Conservation (phyloP, 2,888 invertebrate genomes). For the Gasteruption jaculator region DNA sequence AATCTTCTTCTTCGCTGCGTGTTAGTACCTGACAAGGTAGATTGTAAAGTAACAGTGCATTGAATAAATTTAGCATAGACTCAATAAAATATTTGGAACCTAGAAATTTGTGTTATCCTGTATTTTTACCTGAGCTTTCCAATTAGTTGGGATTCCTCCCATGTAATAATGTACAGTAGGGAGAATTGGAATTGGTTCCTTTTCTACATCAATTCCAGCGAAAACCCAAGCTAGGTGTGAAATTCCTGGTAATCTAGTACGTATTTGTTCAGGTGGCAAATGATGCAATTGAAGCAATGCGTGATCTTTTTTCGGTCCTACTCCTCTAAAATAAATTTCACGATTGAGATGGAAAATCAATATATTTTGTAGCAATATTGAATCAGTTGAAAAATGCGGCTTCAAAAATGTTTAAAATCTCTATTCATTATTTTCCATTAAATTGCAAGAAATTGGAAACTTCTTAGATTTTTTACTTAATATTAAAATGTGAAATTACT, state of each 20-base stretch:
- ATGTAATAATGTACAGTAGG: conserved; percentile 99
- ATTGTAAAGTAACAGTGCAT: conserved; percentile 3
- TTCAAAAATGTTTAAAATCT: neutral
- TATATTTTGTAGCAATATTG: conserved; percentile 5
- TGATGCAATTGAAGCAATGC: conserved; percentile 91
- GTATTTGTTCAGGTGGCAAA: conserved; percentile 85
- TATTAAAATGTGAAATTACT: conserved; percentile 2
- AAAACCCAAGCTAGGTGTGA: conserved; percentile 98
- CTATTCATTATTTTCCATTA: neutral
- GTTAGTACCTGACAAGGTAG: conserved; percentile 55
- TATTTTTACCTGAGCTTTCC: conserved; percentile 69
- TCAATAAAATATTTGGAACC: neutral
- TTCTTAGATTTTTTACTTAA: neutral
- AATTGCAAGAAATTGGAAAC: neutral
- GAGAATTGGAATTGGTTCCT: conserved; percentile 94
- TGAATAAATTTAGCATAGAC: neutral
- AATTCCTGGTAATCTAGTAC: conserved; percentile 81
- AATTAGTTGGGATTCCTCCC: conserved; percentile 98
- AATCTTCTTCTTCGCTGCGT: conserved; percentile 61
- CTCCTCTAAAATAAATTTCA: conserved; percentile 62
- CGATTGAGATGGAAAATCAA: neutral
- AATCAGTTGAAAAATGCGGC: neutral
- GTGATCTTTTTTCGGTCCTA: conserved; percentile 93
- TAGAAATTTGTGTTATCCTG: neutral
- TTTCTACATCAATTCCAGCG: conserved; percentile 94